Evolutionary conservation across 2,888 invertebrate genomes (phyloP), one percentile per base, ranked within the genome.

Genomic region (Eristalinus aeneus): DNA sequence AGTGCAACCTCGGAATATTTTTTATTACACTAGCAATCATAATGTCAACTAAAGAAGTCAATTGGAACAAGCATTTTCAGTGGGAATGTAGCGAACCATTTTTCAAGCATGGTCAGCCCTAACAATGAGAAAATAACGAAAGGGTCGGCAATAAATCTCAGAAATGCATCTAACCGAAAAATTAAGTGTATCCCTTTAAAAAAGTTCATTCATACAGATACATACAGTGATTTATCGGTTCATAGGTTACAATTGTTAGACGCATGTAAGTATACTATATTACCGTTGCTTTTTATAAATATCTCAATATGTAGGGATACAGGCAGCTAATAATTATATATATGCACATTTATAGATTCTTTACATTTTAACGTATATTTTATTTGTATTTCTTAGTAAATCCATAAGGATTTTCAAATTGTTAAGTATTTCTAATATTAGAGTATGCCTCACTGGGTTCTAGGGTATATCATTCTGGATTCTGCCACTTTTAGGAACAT

Each of bases 131-230:
- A 63, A 56, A 11, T 34, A 46, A 36, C 56, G 69, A 53, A 46
- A 10, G 36, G 65, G 22, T 54, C 34, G 69, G 54, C 76, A 46
- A 82, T 82, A 82, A 82, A 82, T 82, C 72, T 76, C 69, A 72
- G 34, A 76, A 76, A 71, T 82, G 76, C 81, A 82, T 82, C 81
- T 82, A 76, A 82, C 81, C 81, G 76, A 72, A 53, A 82, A 82
- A 82, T 82, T 82, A 82, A 82, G 67, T 75, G 61, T 76, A 75
- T 82, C 64, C 60, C 46, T 64, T n/a, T 58, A n/a, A n/a, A 54
- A 61, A 64, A 39, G 36, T 31, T 32, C 34, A 10, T 34, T 16
- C 46, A 5, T 46, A 16, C 8, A 16, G 9, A 46, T 16, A 46
- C 16, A 8, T 80, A 61, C 56, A 31, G 53, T 53, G 32, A 80